Base-by-base conservation (phyloP, 1,140 invertebrate species). In the Xylocopa sonorina region DNA sequence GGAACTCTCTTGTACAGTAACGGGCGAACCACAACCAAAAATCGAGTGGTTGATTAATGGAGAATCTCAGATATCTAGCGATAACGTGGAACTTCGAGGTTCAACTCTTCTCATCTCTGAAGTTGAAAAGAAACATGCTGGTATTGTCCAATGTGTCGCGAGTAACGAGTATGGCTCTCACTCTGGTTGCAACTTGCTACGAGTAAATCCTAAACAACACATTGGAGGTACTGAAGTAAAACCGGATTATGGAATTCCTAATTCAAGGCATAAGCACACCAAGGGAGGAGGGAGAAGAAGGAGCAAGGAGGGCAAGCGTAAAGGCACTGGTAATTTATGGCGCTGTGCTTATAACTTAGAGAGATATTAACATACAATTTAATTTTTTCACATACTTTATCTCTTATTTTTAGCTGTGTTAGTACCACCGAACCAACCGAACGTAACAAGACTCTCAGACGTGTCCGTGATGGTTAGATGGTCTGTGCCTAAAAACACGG, bases 401-500 rank as follows among this genome's bases (percentile, higher is more conserved):
- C 10, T 43, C 73, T 50, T 12, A 60, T 80, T 92, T 92, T 66
- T 88, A 95, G 94, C 94, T 57, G 94, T 96, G n/a, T 94, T 99
- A 94, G 95, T 98, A 58, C 97, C 98, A 0, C 98, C 98, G 0
- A 95, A 96, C 5, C 95, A 95, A 55, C 98, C 98, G 0, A 96
- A 96, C 87, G 95, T 99, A 6, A 97, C 96, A 0, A 94, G 97
- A 14, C 89, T 98, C 29, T 96, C 97, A 0, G 97, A 98, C 86
- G 94, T 96, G n/a, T 97, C 97, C 2, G 98, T 99, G 0, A 98
- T 98, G 96, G 95, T 99, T 0, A 94, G 96, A 38, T 99, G 98
- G 98, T 94, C 95, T 2, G 96, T 97, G 9, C 96, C 96, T 0
- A 93, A 95, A 18, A 97, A 97, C 85, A 94, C 94, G n/a, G 97